phyloP scores from a whole-genome alignment of 2,113 vertebrate genomes.

The Hippocampus barbouri region DNA sequence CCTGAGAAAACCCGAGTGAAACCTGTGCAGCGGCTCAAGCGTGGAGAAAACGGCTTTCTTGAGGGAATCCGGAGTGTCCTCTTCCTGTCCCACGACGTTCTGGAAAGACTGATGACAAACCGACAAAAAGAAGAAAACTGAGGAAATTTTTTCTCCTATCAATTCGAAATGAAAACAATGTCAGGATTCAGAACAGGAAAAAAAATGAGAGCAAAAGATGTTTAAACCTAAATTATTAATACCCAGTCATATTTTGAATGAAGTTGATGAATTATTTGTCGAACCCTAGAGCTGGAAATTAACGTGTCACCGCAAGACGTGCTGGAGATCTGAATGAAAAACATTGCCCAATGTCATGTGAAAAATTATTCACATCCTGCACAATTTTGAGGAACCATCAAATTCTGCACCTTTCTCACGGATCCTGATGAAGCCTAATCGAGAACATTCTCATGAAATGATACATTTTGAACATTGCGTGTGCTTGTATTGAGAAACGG shows the following conservation, averaged over 20 bases:
- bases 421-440: not conserved
- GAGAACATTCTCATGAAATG: not conserved
- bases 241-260: not conserved
- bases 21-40: constrained; percentile 92
- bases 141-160: not conserved
- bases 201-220: not conserved
- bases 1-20: constrained; percentile 93
- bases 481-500: not conserved
- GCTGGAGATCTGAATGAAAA: too few relatives aligned
- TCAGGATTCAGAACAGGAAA: not conserved
- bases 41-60: constrained; percentile 83
- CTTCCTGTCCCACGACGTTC: constrained; percentile 80
- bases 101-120: constrained; percentile 81
- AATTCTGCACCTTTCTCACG: not conserved
- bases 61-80: constrained; percentile 83
- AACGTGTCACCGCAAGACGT: not conserved
- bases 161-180: not conserved
- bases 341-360: not conserved
- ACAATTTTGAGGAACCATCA: not conserved
- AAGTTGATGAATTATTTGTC: not conserved
- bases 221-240: not conserved
- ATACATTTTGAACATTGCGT: not conserved
- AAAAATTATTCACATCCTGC: not conserved
- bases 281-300: not conserved
- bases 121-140: not conserved